phyloP scores from a whole-genome alignment of 2,888 invertebrate genomes.

The Drosophila parthenogenetica region DNA sequence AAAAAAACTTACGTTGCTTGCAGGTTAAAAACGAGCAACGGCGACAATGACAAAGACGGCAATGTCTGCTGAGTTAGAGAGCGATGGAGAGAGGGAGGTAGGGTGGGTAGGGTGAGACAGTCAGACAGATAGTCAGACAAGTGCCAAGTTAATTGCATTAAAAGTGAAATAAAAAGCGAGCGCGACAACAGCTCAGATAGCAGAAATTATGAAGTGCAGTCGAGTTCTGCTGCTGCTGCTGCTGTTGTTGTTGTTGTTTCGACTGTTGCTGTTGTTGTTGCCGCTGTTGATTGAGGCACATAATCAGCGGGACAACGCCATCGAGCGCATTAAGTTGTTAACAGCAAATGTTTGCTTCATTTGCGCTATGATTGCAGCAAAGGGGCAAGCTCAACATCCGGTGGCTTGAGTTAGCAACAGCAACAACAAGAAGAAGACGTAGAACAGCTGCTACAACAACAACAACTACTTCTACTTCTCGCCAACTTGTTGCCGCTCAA shows the following conservation, averaged over 20 bases:
- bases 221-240: conserved; percentile 26
- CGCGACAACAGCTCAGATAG: conserved; percentile 75
- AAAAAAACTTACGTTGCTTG: conserved; percentile 31
- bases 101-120: conserved; percentile 23
- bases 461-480: conserved; percentile 26
- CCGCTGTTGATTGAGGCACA: conserved; percentile 77
- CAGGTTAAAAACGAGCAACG: conserved; percentile 51
- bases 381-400: conserved; percentile 65
- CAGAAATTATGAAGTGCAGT: conserved; percentile 78
- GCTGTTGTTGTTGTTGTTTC: conserved; percentile 18
- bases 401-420: conserved; percentile 43
- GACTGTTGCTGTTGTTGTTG: conserved; percentile 35
- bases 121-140: conserved; percentile 63
- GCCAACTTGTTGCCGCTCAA: conserved; percentile 43
- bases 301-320: conserved; percentile 71
- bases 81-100: neutral
- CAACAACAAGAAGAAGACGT: conserved; percentile 6
- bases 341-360: conserved; percentile 82
- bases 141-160: conserved; percentile 79
- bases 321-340: conserved; percentile 80
- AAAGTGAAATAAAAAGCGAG: conserved; percentile 78
- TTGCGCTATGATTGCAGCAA: conserved; percentile 73
- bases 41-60: conserved; percentile 63
- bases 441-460: conserved; percentile 35
- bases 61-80: conserved; percentile 47